Percentiles rank a stretch among this genome's conserved stretches.
Conservation (phyloP, 2,113 vertebrate species). For the Phocoena phocoena region DNA sequence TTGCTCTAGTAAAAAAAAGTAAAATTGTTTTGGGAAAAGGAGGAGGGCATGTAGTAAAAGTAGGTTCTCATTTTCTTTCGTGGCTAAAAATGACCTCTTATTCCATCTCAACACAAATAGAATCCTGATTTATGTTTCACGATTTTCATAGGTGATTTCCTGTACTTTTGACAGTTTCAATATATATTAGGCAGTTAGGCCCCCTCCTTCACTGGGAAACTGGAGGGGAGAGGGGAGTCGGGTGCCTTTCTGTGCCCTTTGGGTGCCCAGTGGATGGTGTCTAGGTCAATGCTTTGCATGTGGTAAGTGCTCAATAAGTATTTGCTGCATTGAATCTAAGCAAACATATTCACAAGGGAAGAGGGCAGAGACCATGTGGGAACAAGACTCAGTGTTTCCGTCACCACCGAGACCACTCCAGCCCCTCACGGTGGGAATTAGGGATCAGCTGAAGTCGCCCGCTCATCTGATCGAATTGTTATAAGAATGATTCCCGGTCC, state of each 20-base stretch:
- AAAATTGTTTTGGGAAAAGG: background rate
- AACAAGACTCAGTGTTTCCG: background rate
- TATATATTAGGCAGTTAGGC: background rate
- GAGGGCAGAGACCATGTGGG: background rate
- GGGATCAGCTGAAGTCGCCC: background rate
- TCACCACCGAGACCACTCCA: background rate
- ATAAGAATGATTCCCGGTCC: background rate
- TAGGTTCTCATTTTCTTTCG: slow-evolving; percentile 8
- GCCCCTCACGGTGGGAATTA: background rate
- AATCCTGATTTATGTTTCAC: slow-evolving; percentile 12
- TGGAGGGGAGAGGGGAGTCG: background rate
- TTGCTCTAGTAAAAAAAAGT: background rate
- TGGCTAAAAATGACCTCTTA: slow-evolving; percentile 30
- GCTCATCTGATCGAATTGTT: background rate
- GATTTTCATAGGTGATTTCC: background rate
- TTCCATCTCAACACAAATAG: slow-evolving; percentile 5
- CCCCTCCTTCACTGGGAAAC: background rate
- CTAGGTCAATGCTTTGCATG: background rate
- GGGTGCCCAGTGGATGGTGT: background rate
- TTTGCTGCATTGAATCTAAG: background rate
- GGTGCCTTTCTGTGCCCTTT: background rate
- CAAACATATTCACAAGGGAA: background rate
- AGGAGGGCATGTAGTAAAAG: background rate
- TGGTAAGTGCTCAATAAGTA: background rate
- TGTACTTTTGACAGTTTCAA: background rate